Conservation (phyloP, 2,888 invertebrate species). For the Sycophila texana region DNA sequence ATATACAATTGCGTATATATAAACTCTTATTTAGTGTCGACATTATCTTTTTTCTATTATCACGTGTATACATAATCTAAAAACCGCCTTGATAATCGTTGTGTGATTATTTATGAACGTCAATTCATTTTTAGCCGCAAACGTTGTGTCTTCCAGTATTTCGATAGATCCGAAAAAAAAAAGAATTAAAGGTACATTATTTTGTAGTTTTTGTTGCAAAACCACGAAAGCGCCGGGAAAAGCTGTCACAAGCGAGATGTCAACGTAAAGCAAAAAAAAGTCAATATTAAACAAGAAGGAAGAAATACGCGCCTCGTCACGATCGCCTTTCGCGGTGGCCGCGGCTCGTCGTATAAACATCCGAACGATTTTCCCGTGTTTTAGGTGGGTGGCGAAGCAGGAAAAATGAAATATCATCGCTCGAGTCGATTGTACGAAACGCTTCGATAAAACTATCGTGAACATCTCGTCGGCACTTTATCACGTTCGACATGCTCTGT, state of each 20-base stretch:
- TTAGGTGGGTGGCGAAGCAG: neutral
- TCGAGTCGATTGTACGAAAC: slow-evolving; percentile 51
- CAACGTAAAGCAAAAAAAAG: neutral
- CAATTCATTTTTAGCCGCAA: slow-evolving; percentile 26
- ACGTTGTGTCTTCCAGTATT: neutral
- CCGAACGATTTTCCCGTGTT: slow-evolving; percentile 23
- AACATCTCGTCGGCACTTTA: slow-evolving; percentile 41
- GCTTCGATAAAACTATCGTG: slow-evolving; percentile 45
- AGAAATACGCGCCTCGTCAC: slow-evolving; percentile 20
- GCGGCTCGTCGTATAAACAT: slow-evolving; percentile 44
- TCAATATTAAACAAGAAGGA: slow-evolving; percentile 3
- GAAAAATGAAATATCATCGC: slow-evolving; percentile 53
- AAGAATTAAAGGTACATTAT: neutral
- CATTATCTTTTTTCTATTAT: slow-evolving; percentile 48
- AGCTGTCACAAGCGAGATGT: too few species aligned
- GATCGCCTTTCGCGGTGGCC: neutral
- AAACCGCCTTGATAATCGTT: slow-evolving; percentile 49
- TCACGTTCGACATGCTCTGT: slow-evolving; percentile 48
- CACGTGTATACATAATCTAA: slow-evolving; percentile 47
- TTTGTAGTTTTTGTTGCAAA: too few species aligned
- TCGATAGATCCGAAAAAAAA: neutral
- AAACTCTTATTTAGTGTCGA: slow-evolving; percentile 49
- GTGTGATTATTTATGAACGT: slow-evolving; percentile 47
- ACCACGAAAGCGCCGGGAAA: too few species aligned
- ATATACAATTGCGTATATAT: slow-evolving; percentile 45